A percentile compares a stretch with the other conserved stretches of the same genome.
Conservation (phyloP, 2,888 invertebrate species). For the Brachylomia viminalis region DNA sequence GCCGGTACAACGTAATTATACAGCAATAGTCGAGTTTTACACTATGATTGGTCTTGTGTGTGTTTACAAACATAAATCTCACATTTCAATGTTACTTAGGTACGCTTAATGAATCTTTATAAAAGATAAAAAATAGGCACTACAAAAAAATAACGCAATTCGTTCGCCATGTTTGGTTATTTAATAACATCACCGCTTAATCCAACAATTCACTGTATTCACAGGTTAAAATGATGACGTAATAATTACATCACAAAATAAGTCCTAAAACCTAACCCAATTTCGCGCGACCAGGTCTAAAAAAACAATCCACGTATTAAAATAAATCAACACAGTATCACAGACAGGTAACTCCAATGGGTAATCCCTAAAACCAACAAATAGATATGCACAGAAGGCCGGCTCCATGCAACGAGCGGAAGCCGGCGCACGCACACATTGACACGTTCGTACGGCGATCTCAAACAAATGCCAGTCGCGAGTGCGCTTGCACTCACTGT, state of each 20-base stretch:
- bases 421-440: background rate
- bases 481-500: background rate
- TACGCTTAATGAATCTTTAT: no score
- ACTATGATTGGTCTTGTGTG: background rate
- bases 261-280: slow-evolving; percentile 3
- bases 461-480: background rate
- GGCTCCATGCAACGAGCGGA: background rate
- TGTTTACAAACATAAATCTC: background rate
- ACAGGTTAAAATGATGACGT: background rate
- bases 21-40: background rate
- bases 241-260: slow-evolving; percentile 1
- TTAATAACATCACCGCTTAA: no score
- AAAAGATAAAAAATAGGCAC: no score
- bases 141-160: no score
- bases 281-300: background rate
- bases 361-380: slow-evolving; percentile 22
- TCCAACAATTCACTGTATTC: background rate
- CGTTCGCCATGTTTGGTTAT: background rate
- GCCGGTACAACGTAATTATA: background rate
- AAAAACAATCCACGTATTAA: slow-evolving; percentile 37
- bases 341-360: slow-evolving; percentile 53
- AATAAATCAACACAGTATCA: slow-evolving; percentile 66
- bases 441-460: background rate
- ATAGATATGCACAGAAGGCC: background rate
- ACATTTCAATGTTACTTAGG: no score